Evolutionary conservation across 92 coral and sea anemone species (phyloP).

Genomic region (Ricordea florida): DNA sequence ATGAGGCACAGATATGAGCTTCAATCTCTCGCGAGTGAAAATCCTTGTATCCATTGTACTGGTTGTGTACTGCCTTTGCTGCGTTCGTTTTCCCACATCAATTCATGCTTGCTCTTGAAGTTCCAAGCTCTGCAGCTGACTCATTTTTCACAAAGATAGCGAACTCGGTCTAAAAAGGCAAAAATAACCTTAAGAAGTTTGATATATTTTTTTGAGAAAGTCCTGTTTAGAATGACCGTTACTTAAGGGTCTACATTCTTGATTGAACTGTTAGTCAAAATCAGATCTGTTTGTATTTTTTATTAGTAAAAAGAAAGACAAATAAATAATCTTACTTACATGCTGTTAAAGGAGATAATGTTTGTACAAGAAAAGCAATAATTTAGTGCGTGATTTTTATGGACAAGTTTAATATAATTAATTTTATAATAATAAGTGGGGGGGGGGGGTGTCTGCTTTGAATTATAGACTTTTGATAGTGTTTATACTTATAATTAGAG

Average conservation of each 20-base stretch:
- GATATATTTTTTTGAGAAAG: background rate
- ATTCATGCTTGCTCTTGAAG: conserved; percentile 48
- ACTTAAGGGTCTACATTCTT: background rate
- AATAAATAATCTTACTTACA: no score
- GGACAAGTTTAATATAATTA: no score
- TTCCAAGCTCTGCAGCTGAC: conserved; percentile 59
- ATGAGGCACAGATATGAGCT: conserved; percentile 54
- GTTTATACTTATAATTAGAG: no score
- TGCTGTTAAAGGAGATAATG: no score
- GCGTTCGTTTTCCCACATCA: conserved; percentile 37
- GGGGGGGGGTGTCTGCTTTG: no score
- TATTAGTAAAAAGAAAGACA: no score
- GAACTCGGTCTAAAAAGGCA: conserved; percentile 34
- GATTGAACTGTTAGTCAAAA: no score
- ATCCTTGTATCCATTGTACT: conserved; percentile 60
- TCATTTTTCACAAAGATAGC: conserved; percentile 40
- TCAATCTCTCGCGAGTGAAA: conserved; percentile 52
- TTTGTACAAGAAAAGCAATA: no score
- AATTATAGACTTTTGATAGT: no score
- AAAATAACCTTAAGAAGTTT: background rate
- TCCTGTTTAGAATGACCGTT: background rate
- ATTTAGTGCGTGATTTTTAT: no score
- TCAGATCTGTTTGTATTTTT: no score
- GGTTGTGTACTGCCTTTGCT: conserved; percentile 40
- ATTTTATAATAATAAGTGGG: no score